Conservation (phyloP, 2,888 invertebrate species). For the Sturmia bella region DNA sequence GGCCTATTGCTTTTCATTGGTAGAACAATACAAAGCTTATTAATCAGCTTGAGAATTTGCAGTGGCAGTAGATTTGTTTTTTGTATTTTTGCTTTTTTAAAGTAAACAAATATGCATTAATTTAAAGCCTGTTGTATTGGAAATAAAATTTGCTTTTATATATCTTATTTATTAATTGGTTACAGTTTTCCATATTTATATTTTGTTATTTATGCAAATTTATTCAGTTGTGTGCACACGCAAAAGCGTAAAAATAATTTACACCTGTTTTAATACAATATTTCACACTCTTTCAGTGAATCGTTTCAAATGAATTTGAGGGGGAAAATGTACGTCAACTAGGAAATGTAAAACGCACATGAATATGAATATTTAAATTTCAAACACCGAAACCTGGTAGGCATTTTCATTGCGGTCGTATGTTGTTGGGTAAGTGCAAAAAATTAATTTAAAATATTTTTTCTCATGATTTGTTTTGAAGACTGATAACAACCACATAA, state of each 20-base stretch:
- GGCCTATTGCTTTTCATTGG: no score
- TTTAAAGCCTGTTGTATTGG: no score
- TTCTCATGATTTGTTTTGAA: conserved; percentile 5
- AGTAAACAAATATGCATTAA: no score
- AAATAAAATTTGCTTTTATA: no score
- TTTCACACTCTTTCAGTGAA: conserved; percentile 43
- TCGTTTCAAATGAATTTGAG: background rate
- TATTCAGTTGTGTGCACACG: background rate
- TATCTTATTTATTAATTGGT: background rate
- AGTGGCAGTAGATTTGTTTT: no score
- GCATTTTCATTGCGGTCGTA: conserved; percentile 1
- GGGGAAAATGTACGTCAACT: background rate
- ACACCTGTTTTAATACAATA: conserved; percentile 46
- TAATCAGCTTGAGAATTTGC: no score
- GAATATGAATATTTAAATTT: background rate
- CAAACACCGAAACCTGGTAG: background rate
- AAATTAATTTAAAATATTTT: conserved; percentile 34
- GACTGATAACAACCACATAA: conserved; percentile 43
- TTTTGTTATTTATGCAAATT: background rate
- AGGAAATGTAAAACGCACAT: conserved; percentile 2
- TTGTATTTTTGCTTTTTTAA: no score
- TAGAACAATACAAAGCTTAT: no score
- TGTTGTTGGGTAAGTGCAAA: conserved; percentile 42
- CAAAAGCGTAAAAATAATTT: background rate
- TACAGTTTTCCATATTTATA: background rate